Conservation (phyloP, 2,797 vertebrate species). For the Pteronotus mesoamericanus region DNA sequence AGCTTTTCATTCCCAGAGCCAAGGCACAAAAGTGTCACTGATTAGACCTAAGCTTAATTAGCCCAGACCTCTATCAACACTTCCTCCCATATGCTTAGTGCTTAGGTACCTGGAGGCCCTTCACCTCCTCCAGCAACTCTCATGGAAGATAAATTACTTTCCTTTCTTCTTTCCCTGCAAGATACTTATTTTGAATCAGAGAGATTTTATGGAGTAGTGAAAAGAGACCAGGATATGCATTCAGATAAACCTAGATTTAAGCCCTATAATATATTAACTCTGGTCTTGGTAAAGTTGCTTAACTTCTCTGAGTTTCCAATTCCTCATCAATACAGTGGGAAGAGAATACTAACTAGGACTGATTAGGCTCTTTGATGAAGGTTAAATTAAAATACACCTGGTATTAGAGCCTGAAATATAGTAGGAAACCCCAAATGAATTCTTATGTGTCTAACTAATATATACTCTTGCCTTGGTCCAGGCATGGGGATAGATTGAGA, state of each 20-base stretch:
- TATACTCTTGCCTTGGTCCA: background rate
- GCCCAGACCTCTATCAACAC: background rate
- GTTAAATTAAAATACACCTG: background rate
- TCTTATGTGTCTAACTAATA: background rate
- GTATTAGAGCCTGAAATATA: background rate
- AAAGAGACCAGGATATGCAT: background rate
- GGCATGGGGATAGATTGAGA: background rate
- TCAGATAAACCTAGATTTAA: background rate
- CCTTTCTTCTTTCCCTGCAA: background rate
- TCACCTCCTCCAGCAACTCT: conserved; percentile 18
- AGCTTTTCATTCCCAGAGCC: conserved; percentile 6
- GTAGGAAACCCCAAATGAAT: background rate
- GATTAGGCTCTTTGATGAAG: background rate
- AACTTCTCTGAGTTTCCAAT: background rate
- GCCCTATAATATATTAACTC: background rate
- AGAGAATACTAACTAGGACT: background rate
- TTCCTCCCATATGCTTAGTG: background rate
- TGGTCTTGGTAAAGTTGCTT: background rate
- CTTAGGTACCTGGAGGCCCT: background rate
- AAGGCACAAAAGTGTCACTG: conserved; percentile 16
- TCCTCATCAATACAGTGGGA: background rate
- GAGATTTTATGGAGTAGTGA: background rate
- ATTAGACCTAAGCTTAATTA: conserved; percentile 57
- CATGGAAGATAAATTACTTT: conserved; percentile 34
- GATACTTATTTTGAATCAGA: background rate